A percentile compares a stretch with the other conserved stretches of the same genome.
These are phyloP conservation scores for Carterocephalus palaemon DNA, from an alignment of 2,888 invertebrate species.

Conservation along the genomic window DNA sequence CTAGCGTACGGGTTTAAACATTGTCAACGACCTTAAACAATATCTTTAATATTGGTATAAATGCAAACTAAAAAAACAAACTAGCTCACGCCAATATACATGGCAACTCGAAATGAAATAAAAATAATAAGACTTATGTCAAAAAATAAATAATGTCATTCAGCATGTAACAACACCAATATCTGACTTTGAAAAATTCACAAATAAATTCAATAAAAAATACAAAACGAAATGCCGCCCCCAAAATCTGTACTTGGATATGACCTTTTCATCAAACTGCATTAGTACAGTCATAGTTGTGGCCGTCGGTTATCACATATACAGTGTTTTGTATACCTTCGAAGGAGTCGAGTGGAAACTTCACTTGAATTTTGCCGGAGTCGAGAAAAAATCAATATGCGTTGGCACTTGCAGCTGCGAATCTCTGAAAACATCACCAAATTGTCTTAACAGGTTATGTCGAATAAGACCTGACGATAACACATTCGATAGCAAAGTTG, in stretches of 20 bases:
- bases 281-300: conserved; percentile 45
- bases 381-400: conserved; percentile 43
- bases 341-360: conserved; percentile 33
- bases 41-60: too few species aligned
- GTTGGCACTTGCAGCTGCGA: conserved; percentile 45
- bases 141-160: conserved; percentile 3
- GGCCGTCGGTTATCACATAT: conserved; percentile 48
- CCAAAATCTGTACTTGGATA: conserved; percentile 41
- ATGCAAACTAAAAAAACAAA: too few species aligned
- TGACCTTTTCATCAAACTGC: conserved; percentile 42
- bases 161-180: conserved; percentile 34
- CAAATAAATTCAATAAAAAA: conserved; percentile 39
- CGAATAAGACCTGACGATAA: too few species aligned
- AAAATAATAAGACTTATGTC: neutral
- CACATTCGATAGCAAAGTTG: too few species aligned
- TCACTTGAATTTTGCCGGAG: conserved; percentile 9
- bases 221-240: conserved; percentile 50
- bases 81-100: too few species aligned
- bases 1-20: too few species aligned
- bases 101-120: conserved; percentile 1
- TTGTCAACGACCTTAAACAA: too few species aligned
- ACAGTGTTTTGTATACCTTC: conserved; percentile 41
- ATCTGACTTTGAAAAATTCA: conserved; percentile 34
- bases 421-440: neutral
- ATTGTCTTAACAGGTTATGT: neutral